These are phyloP conservation scores for Vombatus ursinus DNA, from an alignment of 2,113 vertebrate genomes.

Conservation along the genomic window DNA sequence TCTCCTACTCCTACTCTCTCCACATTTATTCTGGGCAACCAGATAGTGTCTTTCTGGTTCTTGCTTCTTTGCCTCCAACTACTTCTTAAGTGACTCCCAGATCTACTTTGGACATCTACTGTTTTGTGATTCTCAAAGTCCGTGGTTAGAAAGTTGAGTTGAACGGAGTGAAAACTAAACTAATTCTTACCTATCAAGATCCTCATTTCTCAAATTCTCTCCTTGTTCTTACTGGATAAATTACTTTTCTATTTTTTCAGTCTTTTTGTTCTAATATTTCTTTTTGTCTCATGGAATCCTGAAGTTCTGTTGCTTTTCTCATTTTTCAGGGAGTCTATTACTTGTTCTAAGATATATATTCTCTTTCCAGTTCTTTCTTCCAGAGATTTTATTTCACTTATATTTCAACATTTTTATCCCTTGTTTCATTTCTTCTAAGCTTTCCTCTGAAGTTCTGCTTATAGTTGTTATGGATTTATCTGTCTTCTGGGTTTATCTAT, in stretches of 20 bases:
- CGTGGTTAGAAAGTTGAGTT: neutral
- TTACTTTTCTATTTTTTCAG: neutral
- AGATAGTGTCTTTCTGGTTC: neutral
- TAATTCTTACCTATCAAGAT: neutral
- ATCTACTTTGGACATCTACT: neutral
- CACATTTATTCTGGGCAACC: neutral
- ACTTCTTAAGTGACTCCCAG: neutral
- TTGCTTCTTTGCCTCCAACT: neutral
- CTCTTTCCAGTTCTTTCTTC: neutral
- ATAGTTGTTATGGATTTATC: neutral
- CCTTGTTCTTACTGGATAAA: neutral
- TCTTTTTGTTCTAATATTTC: neutral
- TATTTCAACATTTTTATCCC: neutral
- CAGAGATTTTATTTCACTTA: neutral
- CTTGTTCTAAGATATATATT: neutral
- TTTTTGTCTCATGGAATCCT: neutral
- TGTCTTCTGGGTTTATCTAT: neutral
- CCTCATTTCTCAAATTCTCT: neutral
- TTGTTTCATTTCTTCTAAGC: neutral
- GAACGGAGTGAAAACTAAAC: neutral
- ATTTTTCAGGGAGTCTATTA: neutral
- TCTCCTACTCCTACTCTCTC: neutral
- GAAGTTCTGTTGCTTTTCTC: neutral
- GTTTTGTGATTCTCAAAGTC: neutral
- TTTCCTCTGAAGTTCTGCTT: neutral